phyloP scores from a whole-genome alignment of 2,888 invertebrate species.

The Melanargia galathea region DNA sequence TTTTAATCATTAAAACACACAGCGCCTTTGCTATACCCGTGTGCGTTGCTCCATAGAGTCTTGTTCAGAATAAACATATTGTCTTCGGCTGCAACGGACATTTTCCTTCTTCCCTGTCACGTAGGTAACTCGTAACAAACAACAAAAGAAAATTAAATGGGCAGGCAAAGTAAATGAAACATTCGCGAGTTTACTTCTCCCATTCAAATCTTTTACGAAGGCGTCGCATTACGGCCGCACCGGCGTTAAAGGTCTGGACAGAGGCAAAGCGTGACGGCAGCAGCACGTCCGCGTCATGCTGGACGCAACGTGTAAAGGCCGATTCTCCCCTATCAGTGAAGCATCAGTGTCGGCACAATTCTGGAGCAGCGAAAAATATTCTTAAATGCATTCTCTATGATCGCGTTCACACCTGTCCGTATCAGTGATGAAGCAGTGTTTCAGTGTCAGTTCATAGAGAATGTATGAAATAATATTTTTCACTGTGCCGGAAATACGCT shows the following conservation, averaged over 20 bases:
- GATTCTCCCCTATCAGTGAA: no score
- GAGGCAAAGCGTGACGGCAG: not conserved
- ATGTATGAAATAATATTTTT: no score
- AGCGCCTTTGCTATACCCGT: not conserved
- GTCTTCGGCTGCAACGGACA: not conserved
- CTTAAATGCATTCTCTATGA: no score
- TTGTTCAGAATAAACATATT: not conserved
- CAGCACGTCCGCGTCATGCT: no score
- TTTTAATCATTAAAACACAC: not conserved
- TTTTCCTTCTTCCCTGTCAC: not conserved
- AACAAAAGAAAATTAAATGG: conserved; percentile 7
- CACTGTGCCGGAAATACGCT: no score
- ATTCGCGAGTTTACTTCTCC: conserved; percentile 35
- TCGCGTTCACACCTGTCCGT: no score
- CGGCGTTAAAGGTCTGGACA: conserved; percentile 22
- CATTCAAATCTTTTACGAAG: conserved; percentile 34
- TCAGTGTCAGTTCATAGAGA: no score
- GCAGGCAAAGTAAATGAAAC: conserved; percentile 26
- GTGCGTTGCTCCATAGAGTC: not conserved
- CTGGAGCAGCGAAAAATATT: no score
- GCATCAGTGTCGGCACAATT: no score
- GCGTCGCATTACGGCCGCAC: conserved; percentile 28
- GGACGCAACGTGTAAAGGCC: no score
- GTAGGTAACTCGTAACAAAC: not conserved
- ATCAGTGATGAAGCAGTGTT: no score